Conservation (phyloP, 1,140 invertebrate species). For the Bombus cullumanus region DNA sequence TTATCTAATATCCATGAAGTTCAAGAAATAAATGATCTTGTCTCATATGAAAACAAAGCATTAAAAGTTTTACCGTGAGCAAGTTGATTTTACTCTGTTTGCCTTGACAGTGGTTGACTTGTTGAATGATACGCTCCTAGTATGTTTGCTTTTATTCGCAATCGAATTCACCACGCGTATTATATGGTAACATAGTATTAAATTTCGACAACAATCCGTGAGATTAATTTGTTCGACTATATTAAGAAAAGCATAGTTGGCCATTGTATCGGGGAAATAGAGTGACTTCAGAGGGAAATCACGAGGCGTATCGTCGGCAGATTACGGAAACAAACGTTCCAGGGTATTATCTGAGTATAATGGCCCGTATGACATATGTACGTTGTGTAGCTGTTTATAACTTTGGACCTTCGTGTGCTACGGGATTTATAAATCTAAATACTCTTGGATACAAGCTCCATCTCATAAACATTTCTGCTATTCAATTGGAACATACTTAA, state of each 20-base stretch:
- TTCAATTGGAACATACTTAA: conserved; percentile 7
- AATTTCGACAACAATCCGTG: conserved; percentile 32
- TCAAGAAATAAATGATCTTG: no score
- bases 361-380: conserved; percentile 41
- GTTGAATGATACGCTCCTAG: background rate
- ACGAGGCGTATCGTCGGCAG: conserved; percentile 43
- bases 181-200: conserved; percentile 14
- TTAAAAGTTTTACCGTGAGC: background rate
- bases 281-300: conserved; percentile 34
- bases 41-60: background rate
- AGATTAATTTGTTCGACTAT: conserved; percentile 40
- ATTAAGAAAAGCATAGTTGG: conserved; percentile 34
- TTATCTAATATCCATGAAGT: no score
- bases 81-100: background rate
- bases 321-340: conserved; percentile 55
- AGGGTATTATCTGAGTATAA: conserved; percentile 54
- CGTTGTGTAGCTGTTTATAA: conserved; percentile 42
- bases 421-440: conserved; percentile 50
- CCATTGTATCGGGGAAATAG: conserved; percentile 21
- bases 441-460: conserved; percentile 34
- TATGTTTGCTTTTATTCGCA: background rate
- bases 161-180: conserved; percentile 5
- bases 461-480: conserved; percentile 17
- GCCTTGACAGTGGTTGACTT: background rate
- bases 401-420: conserved; percentile 1